These are phyloP conservation scores for Suricata suricatta DNA, from an alignment of 2,113 vertebrate genomes.

Conservation along the genomic window DNA sequence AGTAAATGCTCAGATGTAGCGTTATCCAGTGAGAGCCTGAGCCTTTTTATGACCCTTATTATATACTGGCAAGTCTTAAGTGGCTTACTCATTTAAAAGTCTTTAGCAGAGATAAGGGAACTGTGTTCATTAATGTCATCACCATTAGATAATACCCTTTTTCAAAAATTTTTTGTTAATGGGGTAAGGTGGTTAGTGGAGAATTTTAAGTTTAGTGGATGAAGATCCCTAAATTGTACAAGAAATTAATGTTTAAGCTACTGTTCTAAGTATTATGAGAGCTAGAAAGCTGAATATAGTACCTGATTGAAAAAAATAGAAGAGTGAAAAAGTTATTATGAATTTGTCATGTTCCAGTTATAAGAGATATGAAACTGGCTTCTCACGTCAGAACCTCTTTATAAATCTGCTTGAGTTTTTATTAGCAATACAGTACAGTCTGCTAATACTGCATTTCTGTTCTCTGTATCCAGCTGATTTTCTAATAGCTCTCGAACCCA, in stretches of 20 bases:
- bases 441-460: not conserved
- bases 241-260: not conserved
- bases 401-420: not conserved
- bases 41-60: not conserved
- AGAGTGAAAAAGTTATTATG: not conserved
- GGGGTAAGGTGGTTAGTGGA: not conserved
- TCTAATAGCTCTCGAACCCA: not conserved
- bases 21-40: not conserved
- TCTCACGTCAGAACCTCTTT: not conserved
- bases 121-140: not conserved
- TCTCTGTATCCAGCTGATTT: not conserved
- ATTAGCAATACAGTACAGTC: not conserved
- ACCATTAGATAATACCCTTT: not conserved
- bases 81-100: not conserved
- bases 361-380: not conserved
- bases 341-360: not conserved
- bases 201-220: not conserved
- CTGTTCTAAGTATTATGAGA: not conserved
- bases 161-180: not conserved
- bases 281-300: not conserved
- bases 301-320: not conserved
- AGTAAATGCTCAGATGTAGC: not conserved
- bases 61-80: not conserved
- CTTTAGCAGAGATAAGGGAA: constrained; percentile 17
- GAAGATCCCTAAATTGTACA: constrained; percentile 4